Evolutionary conservation across 2,797 vertebrate genomes (phyloP).

Genomic region (Enoplosus armatus): DNA sequence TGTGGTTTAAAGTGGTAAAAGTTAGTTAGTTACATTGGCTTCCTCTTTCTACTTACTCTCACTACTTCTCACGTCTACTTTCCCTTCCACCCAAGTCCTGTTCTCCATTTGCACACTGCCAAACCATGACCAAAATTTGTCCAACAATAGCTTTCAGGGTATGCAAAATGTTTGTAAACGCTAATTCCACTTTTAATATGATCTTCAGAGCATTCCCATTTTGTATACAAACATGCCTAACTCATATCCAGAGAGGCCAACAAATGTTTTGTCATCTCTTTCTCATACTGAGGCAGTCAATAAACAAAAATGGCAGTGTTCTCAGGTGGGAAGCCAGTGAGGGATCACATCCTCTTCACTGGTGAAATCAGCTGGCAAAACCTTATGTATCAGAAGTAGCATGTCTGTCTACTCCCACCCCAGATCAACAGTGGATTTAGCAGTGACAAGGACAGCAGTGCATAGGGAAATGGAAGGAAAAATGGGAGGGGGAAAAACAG

Average conservation of each 20-base stretch:
- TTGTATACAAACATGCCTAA: neutral
- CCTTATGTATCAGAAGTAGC: neutral
- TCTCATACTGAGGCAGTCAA: neutral
- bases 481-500: neutral
- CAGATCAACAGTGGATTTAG: neutral
- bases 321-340: neutral
- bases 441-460: neutral
- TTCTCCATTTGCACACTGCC: neutral
- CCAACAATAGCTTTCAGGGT: neutral
- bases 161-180: neutral
- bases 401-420: neutral
- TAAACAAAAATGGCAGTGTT: neutral
- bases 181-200: neutral
- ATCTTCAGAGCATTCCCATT: neutral
- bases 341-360: neutral
- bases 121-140: neutral
- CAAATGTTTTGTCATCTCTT: neutral
- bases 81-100: neutral
- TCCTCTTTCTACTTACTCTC: too few relatives aligned
- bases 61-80: neutral
- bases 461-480: neutral
- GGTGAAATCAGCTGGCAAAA: neutral
- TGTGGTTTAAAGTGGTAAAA: neutral
- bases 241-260: neutral
- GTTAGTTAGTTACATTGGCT: neutral